Evolutionary conservation across 1,140 invertebrate species (phyloP).

Genomic region (Mercenaria mercenaria): DNA sequence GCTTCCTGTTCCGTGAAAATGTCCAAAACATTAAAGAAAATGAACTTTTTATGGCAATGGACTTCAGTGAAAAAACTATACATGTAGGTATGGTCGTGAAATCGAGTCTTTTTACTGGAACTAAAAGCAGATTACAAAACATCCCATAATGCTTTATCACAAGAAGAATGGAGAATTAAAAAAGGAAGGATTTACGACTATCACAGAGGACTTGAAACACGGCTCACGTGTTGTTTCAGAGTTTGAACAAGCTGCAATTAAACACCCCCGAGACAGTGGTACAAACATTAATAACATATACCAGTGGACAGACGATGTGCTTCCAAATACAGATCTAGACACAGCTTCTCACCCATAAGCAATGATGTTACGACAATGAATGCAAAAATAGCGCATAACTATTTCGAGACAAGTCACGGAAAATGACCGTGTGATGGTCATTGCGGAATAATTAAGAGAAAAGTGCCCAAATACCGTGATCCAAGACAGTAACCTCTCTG

Average conservation of each 20-base stretch:
- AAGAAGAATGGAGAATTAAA: not conserved
- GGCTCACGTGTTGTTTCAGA: not conserved
- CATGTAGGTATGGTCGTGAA: not conserved
- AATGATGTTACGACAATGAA: not conserved
- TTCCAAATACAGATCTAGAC: not conserved
- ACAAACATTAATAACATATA: not conserved
- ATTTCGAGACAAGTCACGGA: conserved; percentile 16
- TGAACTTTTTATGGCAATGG: conserved; percentile 13
- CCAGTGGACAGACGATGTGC: conserved; percentile 24
- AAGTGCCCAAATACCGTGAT: not conserved
- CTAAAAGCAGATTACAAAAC: not conserved
- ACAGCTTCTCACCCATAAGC: not conserved
- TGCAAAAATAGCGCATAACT: not conserved
- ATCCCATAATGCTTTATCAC: conserved; percentile 18
- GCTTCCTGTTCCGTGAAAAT: not conserved
- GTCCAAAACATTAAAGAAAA: not conserved
- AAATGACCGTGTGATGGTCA: not conserved
- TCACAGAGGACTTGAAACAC: conserved; percentile 34
- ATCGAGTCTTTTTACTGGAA: conserved; percentile 20
- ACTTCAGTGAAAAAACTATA: conserved; percentile 26
- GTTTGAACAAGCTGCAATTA: not conserved
- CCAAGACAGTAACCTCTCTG: not conserved
- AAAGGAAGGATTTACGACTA: conserved; percentile 9
- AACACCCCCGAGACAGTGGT: not conserved
- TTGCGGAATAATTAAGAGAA: not conserved